Conservation (phyloP, 1,140 invertebrate genomes). For the Penaeus vannamei region DNA sequence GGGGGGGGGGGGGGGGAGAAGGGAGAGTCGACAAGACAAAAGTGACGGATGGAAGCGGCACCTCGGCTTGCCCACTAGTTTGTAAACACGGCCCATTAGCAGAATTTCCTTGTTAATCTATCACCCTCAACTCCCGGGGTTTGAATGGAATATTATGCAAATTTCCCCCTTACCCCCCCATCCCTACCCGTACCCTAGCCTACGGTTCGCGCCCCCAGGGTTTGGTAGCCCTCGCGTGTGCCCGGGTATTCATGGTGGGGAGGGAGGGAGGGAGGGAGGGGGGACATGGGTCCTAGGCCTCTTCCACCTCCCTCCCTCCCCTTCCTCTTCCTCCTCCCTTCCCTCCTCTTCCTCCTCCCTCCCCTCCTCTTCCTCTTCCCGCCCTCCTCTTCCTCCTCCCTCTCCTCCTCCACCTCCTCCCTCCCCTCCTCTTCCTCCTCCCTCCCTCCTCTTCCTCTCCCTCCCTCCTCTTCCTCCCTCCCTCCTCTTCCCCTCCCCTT, state of each 20-base stretch:
- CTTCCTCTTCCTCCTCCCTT: too few species aligned
- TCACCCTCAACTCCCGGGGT: constrained; percentile 29
- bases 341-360: too few species aligned
- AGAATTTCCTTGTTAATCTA: constrained; percentile 56
- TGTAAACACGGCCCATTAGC: constrained; percentile 57
- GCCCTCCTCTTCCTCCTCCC: too few species aligned
- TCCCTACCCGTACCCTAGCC: background rate
- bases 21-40: too few species aligned
- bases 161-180: background rate
- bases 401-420: background rate
- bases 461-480: background rate
- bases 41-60: constrained; percentile 27
- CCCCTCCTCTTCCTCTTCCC: too few species aligned
- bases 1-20: too few species aligned
- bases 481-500: background rate
- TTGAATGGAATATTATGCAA: constrained; percentile 60
- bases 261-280: too few species aligned
- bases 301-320: too few species aligned
- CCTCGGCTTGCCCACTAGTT: constrained; percentile 31
- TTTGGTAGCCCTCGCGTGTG: background rate
- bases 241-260: background rate
- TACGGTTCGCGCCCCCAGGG: background rate
- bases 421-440: too few species aligned
- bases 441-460: background rate
- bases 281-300: too few species aligned